Evolutionary conservation across 2,113 vertebrate genomes (phyloP).

Genomic region (Erinaceus europaeus): DNA sequence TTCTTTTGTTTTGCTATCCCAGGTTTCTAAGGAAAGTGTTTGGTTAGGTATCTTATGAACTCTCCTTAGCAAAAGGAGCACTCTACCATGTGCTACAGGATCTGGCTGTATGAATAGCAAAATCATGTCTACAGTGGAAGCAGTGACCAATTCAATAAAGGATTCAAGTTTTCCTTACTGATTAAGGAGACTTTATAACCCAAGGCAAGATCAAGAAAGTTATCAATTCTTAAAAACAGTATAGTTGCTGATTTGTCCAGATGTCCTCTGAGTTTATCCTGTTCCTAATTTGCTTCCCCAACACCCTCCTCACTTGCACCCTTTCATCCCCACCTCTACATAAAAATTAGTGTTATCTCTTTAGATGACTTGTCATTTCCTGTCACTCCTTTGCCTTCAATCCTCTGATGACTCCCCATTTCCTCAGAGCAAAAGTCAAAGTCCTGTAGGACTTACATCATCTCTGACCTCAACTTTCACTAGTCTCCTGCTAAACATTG

Average conservation of each 20-base stretch:
- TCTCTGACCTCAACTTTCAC: neutral
- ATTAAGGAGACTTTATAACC: neutral
- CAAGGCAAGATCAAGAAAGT: neutral
- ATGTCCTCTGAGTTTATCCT: neutral
- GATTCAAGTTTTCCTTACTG: neutral
- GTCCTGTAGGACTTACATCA: neutral
- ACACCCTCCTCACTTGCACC: neutral
- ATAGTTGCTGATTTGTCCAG: neutral
- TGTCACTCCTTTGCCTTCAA: neutral
- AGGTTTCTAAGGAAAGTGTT: neutral
- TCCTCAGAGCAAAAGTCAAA: neutral
- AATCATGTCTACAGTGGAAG: neutral
- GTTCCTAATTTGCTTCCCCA: neutral
- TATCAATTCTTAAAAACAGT: neutral
- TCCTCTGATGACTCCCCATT: neutral
- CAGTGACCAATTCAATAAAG: neutral
- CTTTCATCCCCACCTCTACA: too few relatives aligned
- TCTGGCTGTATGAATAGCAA: neutral
- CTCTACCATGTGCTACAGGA: neutral
- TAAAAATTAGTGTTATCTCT: neutral
- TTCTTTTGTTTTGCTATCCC: neutral
- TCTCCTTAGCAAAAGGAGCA: neutral
- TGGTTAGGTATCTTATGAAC: neutral
- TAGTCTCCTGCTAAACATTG: neutral
- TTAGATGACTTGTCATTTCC: neutral